Evolutionary conservation across 2,113 vertebrate genomes (phyloP), one percentile per base, ranked within the genome.

Genomic region (Rhizomys pruinosus): DNA sequence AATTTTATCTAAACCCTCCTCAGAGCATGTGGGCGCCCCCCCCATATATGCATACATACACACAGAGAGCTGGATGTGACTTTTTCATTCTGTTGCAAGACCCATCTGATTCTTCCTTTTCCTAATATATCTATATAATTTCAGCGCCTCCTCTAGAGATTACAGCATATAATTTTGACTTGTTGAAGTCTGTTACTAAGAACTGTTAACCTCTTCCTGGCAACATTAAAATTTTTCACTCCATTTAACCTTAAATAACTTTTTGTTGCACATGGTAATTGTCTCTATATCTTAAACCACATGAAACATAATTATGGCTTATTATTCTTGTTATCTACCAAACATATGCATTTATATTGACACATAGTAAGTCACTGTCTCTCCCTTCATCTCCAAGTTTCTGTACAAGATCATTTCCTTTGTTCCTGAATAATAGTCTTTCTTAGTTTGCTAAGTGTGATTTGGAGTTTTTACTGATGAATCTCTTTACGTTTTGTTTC

Each of bases 151-250:
- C 52, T 87, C 55, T 81, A 64, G 84, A 72, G 52, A 74, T 74
- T 39, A 63, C 16, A 72, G 9, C 10, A 59, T 61, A 19, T 61
- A 29, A 27, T 12, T 89, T 68, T 85, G 69, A 91, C 22, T 92
- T 72, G 52, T 25, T n/a, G 44, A 95, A 81, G 44, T 88, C 34
- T 72, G 11, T 90, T 84, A 55, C 11, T 61, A 66, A 55, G 25
- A 84, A 85, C 19, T 42, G 73, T 73, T 76, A 61, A 68, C 11
- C 47, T 92, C 17, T 96, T 89, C 32, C 17, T 64, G 59, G 47
- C 25, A 44, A 57, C 42, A 57, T 89, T 94, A 91, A 89, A 39
- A 13, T 23, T 76, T 74, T 82, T 68, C 72, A 78, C 25, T 86
- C 27, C 15, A 27, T 78, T 73, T 85, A 87, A 66, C 29, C 17